Base-by-base conservation (phyloP, 2,888 invertebrate genomes). In the Trachelus stipa region DNA sequence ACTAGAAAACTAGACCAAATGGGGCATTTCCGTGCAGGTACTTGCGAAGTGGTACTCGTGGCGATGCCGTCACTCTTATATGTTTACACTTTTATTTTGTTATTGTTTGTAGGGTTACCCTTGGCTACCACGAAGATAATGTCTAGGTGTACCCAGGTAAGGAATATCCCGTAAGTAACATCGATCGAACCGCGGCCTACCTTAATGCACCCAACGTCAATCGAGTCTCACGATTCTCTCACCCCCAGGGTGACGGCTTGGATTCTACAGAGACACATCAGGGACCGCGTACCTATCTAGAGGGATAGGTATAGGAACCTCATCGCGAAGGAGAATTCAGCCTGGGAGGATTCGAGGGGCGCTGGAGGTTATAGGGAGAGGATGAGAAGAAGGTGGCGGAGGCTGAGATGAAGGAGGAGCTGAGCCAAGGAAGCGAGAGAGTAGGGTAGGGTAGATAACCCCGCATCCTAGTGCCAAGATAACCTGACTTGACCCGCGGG, bases 361-460 rank as follows among this genome's bases (percentile, higher is more conserved):
- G 69, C 35, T 74, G 77, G 79, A 75, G 75, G 77, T 71, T 56
- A 9, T 56, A 68, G 75, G 77, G 76, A 79, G 77, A 73, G 73
- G 75, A 56, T 34, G 30, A 69, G 74, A 40, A 75, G 77, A 79
- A 56, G 76, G 71, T 73, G 80, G 77, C 35, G 75, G 34, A 35
- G 79, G 74, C 76, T 74, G 77, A 71, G 78, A 78, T 73, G 78
- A 75, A 78, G 80, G 74, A 79, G 73, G 78, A 82, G 78, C 76
- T 76, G 76, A 74, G 40, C 33, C 34, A 34, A 34, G 71, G 71
- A 71, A 34, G 33, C 71, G 71, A 71, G 33, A 34, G 71, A 86
- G 87, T 88, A 87, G 88, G 87, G 86, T 86, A 87, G 87, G 86
- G 87, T 86, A 89, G 90, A 90, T 90, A 90, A 90, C 89, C 89